phyloP scores from a whole-genome alignment of 2,113 vertebrate genomes.

The Nycticryphes semicollaris region DNA sequence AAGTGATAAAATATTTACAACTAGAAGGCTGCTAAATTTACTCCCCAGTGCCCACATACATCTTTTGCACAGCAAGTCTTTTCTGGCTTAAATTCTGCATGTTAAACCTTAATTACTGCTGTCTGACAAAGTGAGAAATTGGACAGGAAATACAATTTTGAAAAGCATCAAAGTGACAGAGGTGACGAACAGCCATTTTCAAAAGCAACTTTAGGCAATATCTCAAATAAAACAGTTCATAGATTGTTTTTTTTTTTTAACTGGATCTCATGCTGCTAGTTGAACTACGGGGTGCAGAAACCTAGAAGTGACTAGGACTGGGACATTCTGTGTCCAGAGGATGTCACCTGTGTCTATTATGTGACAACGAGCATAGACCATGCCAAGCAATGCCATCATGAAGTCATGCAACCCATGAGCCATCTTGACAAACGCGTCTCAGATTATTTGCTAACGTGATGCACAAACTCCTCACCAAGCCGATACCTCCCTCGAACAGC shows the following conservation, averaged over 20 bases:
- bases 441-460: not conserved
- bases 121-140: constrained; percentile 47
- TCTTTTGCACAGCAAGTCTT: not conserved
- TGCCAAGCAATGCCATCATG: not conserved
- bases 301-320: not conserved
- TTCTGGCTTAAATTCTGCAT: constrained; percentile 15
- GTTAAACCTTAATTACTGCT: constrained; percentile 40
- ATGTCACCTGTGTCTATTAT: accelerated
- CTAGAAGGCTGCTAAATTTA: constrained; percentile 10
- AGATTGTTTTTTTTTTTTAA: not conserved
- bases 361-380: not conserved
- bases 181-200: constrained; percentile 23
- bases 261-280: not conserved
- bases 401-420: not conserved
- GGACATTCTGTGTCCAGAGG: not conserved
- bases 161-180: not conserved
- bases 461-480: not conserved
- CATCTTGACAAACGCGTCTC: not conserved
- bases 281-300: not conserved
- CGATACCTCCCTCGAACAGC: not conserved
- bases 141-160: not conserved
- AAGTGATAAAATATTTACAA: constrained; percentile 35
- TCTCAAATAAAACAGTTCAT: not conserved
- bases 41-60: not conserved
- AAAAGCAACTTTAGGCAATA: constrained; percentile 7